Conservation (phyloP, 2,113 vertebrate genomes). For the Penelope pileata region DNA sequence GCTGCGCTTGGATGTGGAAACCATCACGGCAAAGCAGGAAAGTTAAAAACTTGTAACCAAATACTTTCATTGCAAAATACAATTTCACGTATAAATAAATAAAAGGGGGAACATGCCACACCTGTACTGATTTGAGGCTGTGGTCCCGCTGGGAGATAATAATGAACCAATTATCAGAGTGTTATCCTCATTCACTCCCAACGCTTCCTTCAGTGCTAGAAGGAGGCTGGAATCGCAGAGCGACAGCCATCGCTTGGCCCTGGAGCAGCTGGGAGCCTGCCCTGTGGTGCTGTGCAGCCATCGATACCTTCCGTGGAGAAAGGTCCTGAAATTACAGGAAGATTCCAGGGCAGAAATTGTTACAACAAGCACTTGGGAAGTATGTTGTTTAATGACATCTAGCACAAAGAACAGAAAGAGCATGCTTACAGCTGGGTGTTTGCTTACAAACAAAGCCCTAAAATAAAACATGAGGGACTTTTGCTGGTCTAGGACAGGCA, state of each 20-base stretch:
- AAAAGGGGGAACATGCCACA: neutral
- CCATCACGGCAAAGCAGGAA: neutral
- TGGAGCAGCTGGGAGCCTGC: neutral
- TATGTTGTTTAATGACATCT: neutral
- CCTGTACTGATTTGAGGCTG: neutral
- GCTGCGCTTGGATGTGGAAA: neutral
- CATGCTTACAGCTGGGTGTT: neutral
- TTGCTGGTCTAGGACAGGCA: neutral
- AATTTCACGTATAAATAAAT: neutral
- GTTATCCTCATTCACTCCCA: neutral
- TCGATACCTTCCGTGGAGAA: accelerated
- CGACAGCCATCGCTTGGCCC: neutral
- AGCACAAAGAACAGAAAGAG: neutral
- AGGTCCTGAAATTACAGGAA: neutral
- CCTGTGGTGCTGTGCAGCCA: neutral
- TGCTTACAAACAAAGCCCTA: neutral
- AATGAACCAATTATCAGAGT: neutral
- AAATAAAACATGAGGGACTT: neutral
- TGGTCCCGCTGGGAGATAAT: neutral
- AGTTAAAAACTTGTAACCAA: neutral
- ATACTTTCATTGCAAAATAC: neutral
- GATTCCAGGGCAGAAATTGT: neutral
- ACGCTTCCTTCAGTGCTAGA: neutral
- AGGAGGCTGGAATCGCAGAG: neutral
- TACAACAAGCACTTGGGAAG: neutral